These are phyloP conservation scores for Morinoia aosen DNA, from an alignment of 2,888 invertebrate species.

Conservation along the genomic window DNA sequence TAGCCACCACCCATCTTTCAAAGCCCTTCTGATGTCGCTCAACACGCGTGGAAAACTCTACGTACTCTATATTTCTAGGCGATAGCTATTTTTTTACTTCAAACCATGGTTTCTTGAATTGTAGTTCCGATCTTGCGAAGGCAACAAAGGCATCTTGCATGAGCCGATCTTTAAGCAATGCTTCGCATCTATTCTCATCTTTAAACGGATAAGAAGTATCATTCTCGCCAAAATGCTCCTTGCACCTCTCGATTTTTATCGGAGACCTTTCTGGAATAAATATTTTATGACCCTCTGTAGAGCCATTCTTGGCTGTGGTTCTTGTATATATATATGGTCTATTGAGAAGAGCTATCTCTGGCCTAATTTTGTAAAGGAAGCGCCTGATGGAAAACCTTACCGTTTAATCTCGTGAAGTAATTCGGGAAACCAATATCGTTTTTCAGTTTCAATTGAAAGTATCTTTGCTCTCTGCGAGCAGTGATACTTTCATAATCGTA, in stretches of 20 bases:
- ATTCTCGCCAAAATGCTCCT: background rate
- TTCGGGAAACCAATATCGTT: background rate
- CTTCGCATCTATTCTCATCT: background rate
- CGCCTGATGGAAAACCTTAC: background rate
- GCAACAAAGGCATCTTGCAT: background rate
- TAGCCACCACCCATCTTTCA: no score
- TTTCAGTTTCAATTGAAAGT: background rate
- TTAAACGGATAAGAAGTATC: no score
- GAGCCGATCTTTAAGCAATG: background rate
- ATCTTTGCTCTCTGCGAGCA: background rate
- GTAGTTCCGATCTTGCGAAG: background rate
- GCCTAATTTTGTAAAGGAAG: background rate
- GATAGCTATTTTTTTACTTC: no score
- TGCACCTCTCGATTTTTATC: background rate
- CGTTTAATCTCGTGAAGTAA: background rate
- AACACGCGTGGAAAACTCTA: no score
- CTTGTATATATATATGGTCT: background rate
- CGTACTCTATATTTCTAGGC: no score
- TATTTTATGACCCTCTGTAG: slow-evolving; percentile 2
- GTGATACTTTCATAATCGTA: background rate
- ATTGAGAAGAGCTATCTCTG: background rate
- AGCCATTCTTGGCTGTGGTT: background rate
- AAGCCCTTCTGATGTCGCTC: no score
- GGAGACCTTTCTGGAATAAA: background rate
- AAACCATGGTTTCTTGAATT: no score